Percentiles rank a stretch among this genome's conserved stretches.
Conservation (phyloP, 2,888 invertebrate species). For the Aphidius colemani region DNA sequence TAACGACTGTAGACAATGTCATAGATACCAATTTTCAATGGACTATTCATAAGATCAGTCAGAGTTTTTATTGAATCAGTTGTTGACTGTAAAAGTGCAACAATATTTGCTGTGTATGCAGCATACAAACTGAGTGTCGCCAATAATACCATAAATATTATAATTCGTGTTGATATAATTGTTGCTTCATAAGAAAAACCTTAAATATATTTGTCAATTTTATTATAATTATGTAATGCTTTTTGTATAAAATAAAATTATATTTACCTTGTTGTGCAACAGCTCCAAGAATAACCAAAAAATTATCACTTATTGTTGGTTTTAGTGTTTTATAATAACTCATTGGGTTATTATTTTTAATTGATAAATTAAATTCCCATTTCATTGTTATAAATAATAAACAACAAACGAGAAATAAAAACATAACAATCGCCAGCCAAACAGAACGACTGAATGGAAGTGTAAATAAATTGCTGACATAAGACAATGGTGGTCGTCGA, state of each 20-base stretch:
- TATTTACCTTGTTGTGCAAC: slow-evolving; percentile 68
- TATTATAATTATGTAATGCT: background rate
- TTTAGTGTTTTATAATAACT: slow-evolving; percentile 30
- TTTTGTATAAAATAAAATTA: background rate
- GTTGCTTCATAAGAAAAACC: slow-evolving; percentile 57
- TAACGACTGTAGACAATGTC: slow-evolving; percentile 73
- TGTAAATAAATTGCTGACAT: slow-evolving; percentile 73
- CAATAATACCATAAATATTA: slow-evolving; percentile 68
- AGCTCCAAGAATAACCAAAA: slow-evolving; percentile 66
- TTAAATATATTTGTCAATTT: background rate
- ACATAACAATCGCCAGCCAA: slow-evolving; percentile 66
- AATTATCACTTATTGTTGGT: slow-evolving; percentile 62
- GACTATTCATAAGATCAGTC: slow-evolving; percentile 69
- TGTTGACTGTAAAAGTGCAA: slow-evolving; percentile 74
- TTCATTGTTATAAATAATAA: slow-evolving; percentile 62
- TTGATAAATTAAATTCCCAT: slow-evolving; percentile 55
- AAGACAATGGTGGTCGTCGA: slow-evolving; percentile 73
- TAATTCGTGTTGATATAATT: slow-evolving; percentile 63
- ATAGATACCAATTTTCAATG: slow-evolving; percentile 70
- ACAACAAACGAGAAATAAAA: slow-evolving; percentile 61
- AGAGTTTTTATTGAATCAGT: slow-evolving; percentile 70
- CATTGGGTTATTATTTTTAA: background rate
- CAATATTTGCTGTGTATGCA: slow-evolving; percentile 78
- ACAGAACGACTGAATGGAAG: slow-evolving; percentile 70
- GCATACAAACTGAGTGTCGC: slow-evolving; percentile 74